A percentile compares a stretch with the other conserved stretches of the same genome.
phyloP scores from a whole-genome alignment of 2,113 vertebrate genomes.

The Clarias gariepinus region DNA sequence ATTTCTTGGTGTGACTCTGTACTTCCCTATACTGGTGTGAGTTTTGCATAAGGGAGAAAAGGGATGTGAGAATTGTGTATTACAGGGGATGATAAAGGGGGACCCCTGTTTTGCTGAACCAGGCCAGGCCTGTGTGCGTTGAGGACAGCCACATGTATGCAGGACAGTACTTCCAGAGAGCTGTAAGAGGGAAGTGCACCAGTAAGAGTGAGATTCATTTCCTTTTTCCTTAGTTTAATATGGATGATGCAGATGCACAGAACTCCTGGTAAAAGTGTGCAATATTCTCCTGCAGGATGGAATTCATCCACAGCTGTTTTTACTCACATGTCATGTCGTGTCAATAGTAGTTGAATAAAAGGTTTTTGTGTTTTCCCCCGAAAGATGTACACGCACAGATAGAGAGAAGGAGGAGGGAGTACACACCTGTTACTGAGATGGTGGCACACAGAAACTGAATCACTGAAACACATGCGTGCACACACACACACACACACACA shows the following conservation, averaged over 20 bases:
- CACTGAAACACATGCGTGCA: neutral
- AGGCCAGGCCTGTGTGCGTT: neutral
- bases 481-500: neutral
- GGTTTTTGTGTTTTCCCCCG: constrained; percentile 22
- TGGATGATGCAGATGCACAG: neutral
- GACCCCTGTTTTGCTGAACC: neutral
- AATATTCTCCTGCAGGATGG: constrained; percentile 1
- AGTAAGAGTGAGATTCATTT: constrained; percentile 57
- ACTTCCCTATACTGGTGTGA: constrained; percentile 21
- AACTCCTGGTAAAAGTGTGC: neutral
- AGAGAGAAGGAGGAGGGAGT: neutral
- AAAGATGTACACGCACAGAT: neutral
- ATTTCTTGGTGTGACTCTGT: neutral
- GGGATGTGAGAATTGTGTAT: constrained; percentile 42
- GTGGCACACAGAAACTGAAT: constrained; percentile 17
- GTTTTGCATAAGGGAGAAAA: constrained; percentile 38
- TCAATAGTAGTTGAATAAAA: constrained; percentile 6
- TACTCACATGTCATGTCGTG: constrained; percentile 1
- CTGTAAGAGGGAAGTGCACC: constrained; percentile 63
- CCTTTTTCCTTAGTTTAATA: constrained; percentile 60
- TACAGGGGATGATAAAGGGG: constrained; percentile 7
- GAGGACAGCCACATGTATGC: neutral
- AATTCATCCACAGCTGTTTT: neutral
- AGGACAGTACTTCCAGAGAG: constrained; percentile 45
- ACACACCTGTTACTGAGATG: constrained; percentile 29